These are phyloP conservation scores for Pyrocephalus nanus DNA, from an alignment of 2,797 vertebrate genomes.

Conservation along the genomic window DNA sequence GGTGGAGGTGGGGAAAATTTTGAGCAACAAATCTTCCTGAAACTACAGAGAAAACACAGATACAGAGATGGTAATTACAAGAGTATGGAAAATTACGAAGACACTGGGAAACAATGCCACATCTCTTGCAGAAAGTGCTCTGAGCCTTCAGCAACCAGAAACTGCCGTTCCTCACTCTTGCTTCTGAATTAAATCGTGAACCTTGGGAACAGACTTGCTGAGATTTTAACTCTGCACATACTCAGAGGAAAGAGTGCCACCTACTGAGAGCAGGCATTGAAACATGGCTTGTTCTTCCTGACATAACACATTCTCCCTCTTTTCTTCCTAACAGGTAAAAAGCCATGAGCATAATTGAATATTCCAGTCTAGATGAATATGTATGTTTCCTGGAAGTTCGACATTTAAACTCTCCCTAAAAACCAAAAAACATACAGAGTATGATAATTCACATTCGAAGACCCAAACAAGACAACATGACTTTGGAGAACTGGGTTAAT, in stretches of 20 bases:
- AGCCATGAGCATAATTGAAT: neutral
- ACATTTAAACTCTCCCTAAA: neutral
- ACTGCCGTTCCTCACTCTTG: neutral
- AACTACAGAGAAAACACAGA: neutral
- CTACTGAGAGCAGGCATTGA: constrained; percentile 57
- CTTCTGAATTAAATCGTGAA: constrained; percentile 19
- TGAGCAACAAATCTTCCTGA: neutral
- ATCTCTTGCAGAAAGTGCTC: neutral
- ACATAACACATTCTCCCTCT: neutral
- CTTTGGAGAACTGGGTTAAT: neutral
- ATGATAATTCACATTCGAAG: neutral
- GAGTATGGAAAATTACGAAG: neutral
- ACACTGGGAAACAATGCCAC: neutral
- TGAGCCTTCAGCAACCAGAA: neutral
- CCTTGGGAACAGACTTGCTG: neutral
- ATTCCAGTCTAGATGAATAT: neutral
- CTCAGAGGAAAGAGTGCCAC: constrained; percentile 70
- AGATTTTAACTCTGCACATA: constrained; percentile 27
- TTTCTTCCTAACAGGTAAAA: neutral
- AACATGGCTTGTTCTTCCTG: constrained; percentile 2
- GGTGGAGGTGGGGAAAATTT: neutral
- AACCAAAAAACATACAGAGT: neutral
- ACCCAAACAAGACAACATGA: neutral
- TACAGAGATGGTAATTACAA: neutral
- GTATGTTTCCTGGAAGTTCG: neutral